Base-by-base conservation (phyloP, 2,888 invertebrate genomes). In the Trichogramma dendrolimi region DNA sequence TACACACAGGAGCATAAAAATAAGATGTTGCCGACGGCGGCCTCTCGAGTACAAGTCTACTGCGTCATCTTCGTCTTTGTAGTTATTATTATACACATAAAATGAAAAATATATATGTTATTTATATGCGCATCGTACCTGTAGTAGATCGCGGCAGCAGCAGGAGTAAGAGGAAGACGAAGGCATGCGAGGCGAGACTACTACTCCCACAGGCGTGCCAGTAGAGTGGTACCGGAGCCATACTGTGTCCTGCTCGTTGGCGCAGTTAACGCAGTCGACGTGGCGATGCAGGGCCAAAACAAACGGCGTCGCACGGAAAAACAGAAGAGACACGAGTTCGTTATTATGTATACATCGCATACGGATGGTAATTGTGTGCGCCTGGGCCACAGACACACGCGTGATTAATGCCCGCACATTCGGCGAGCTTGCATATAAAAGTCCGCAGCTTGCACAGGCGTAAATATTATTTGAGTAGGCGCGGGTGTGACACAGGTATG, bases 131-230 rank as follows among this genome's bases (percentile, higher is more conserved):
- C 3, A 27, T 4, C 7, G 11, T 56, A 89, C 89, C 89, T 85
- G 87, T 88, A 81, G 87, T 88, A 83, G 86, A 85, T 82, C 86
- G 88, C 82, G 88, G 86, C 76, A 64, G 56, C 82, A 88, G 64
- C 55, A 65, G 55, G 57, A 66, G 50, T 82, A 88, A 84, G 80
- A 89, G 85, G 82, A 86, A 87, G 82, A 88, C 83, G 81, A 88
- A 85, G 82, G 86, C 73, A 65, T 67, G 68, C 64, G 67, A 27
- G 71, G 86, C 83, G 82, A 87, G 86, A 84, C 88, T 86, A 85
- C 86, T 85, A 85, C 86, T 87, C 85, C 87, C 87, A 87, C 87
- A 87, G 86, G 85, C 86, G 87, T 87, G 87, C 88, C 88, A 86
- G 27, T 27, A 27, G 27, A 27, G 27, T 85, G 87, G 85, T 88